Conservation (phyloP, 2,888 invertebrate genomes). For the Drosophila mulleri region DNA sequence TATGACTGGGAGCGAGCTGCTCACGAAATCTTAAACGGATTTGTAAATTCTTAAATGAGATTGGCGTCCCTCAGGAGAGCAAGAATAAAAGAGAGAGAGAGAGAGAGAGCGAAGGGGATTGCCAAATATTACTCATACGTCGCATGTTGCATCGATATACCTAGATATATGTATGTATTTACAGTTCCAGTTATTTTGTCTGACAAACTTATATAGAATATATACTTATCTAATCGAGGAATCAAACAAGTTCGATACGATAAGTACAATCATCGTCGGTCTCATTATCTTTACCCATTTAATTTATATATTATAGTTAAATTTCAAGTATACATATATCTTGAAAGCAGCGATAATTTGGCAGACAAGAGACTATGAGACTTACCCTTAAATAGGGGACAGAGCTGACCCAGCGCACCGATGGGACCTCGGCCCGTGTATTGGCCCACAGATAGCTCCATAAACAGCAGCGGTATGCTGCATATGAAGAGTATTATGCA, state of each 20-base stretch:
- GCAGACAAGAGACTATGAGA: conserved; percentile 19
- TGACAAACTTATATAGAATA: background rate
- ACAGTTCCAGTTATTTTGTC: background rate
- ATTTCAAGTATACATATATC: background rate
- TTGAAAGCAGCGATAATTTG: background rate
- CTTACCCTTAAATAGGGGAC: conserved; percentile 96
- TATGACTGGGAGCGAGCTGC: conserved; percentile 5
- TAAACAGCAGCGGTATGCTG: conserved; percentile 96
- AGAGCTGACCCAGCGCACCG: conserved; percentile 95
- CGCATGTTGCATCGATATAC: background rate
- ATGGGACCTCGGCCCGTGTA: conserved; percentile 96
- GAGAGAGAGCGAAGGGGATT: background rate
- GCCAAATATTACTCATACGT: background rate
- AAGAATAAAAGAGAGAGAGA: background rate
- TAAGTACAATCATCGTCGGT: background rate
- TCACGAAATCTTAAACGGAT: conserved; percentile 12
- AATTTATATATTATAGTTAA: background rate
- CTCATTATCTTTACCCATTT: background rate
- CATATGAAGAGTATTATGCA: conserved; percentile 95
- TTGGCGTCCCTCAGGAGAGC: background rate
- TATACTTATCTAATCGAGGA: background rate
- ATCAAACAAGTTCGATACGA: background rate
- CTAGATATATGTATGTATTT: background rate
- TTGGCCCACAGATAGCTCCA: conserved; percentile 97
- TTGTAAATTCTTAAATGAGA: conserved; percentile 13